These are phyloP conservation scores for Wiebesia pumilae DNA, from an alignment of 1,140 invertebrate species.

Conservation along the genomic window DNA sequence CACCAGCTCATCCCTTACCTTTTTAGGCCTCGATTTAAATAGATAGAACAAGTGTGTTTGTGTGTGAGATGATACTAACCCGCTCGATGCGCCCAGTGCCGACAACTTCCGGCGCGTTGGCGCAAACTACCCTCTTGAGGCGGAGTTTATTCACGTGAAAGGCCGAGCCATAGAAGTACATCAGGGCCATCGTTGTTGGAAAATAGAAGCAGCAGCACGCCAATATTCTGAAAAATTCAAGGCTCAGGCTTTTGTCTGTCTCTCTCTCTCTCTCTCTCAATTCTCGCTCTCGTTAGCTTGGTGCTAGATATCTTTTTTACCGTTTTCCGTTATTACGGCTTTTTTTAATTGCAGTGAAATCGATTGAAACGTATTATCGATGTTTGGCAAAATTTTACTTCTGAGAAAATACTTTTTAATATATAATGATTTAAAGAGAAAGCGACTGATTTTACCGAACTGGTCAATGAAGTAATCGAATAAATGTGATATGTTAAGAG, in stretches of 20 bases:
- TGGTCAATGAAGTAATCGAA: too few species aligned
- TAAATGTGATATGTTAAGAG: too few species aligned
- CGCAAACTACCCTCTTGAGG: constrained; percentile 77
- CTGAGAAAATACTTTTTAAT: too few species aligned
- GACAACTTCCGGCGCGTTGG: constrained; percentile 73
- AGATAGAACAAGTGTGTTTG: constrained; percentile 54
- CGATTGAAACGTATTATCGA: too few species aligned
- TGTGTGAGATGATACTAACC: constrained; percentile 67
- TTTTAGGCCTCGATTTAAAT: constrained; percentile 48
- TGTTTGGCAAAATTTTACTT: too few species aligned
- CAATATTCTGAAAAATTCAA: constrained; percentile 79
- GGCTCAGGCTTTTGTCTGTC: not conserved
- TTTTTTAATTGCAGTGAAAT: too few species aligned
- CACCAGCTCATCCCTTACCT: not conserved
- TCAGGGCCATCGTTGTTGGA: constrained; percentile 90
- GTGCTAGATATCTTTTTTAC: too few species aligned
- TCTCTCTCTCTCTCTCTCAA: not conserved
- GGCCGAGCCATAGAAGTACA: constrained; percentile 92
- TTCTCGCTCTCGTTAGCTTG: not conserved
- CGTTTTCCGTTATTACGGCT: too few species aligned
- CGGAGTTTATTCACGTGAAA: constrained; percentile 89
- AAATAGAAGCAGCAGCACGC: constrained; percentile 91
- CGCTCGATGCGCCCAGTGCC: constrained; percentile 75
- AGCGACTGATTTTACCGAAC: too few species aligned
- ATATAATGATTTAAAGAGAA: too few species aligned